phyloP scores from a whole-genome alignment of 2,888 invertebrate species.

The Trachelus iudaicus region DNA sequence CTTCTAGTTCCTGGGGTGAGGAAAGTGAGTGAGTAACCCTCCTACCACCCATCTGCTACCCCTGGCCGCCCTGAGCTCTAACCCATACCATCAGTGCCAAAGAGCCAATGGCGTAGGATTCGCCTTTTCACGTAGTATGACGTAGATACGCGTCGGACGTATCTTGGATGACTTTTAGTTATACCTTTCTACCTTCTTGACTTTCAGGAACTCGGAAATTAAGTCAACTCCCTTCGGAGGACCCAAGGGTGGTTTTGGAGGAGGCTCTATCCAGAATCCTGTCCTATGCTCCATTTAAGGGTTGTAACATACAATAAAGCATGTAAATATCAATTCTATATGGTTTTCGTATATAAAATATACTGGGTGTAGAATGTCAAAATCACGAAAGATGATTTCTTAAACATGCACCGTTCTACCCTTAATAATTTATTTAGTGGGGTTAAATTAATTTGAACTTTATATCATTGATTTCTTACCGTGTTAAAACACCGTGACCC shows the following conservation, averaged over 20 bases:
- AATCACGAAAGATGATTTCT: neutral
- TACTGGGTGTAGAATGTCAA: neutral
- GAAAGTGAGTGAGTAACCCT: slow-evolving; percentile 31
- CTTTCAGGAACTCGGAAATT: slow-evolving; percentile 36
- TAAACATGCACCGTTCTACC: neutral
- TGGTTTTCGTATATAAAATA: neutral
- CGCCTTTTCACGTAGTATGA: neutral
- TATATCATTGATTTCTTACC: neutral
- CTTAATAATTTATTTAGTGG: neutral
- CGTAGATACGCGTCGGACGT: neutral
- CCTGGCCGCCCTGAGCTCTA: neutral
- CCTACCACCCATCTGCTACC: slow-evolving; percentile 16
- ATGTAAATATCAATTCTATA: neutral
- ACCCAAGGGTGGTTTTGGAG: neutral
- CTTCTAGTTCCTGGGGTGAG: slow-evolving; percentile 19
- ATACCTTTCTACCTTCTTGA: slow-evolving; percentile 7
- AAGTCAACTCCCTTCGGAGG: slow-evolving; percentile 24
- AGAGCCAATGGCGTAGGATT: neutral
- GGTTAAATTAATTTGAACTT: neutral
- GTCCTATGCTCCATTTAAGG: neutral
- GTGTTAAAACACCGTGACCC: neutral
- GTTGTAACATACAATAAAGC: neutral
- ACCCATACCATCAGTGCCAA: neutral
- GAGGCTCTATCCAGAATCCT: neutral
- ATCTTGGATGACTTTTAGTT: neutral